Evolutionary conservation across 2,888 invertebrate species (phyloP).

Genomic region (Pemphredon lugubris): DNA sequence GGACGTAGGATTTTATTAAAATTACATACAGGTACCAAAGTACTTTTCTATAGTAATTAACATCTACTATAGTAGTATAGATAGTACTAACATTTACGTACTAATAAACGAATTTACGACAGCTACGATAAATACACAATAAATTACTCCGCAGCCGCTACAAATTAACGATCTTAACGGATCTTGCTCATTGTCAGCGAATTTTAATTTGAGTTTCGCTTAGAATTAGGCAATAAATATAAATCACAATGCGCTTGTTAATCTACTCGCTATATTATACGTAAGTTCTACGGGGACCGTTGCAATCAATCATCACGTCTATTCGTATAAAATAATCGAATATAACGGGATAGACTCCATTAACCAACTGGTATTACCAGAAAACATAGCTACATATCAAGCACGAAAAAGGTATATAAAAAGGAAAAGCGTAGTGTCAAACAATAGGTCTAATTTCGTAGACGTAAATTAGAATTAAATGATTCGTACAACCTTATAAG

Average conservation of each 20-base stretch:
- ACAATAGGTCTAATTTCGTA: not conserved
- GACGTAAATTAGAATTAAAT: not conserved
- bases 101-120: conserved; percentile 19
- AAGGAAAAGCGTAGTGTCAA: not conserved
- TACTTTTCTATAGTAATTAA: conserved; percentile 46
- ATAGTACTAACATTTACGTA: conserved; percentile 38
- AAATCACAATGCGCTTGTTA: conserved; percentile 34
- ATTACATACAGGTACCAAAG: conserved; percentile 53
- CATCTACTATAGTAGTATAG: conserved; percentile 38
- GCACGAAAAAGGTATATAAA: not conserved
- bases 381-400: no score
- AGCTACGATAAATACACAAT: conserved; percentile 26
- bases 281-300: conserved; percentile 8
- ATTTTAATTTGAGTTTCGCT: not conserved
- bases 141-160: conserved; percentile 1
- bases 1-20: conserved; percentile 65
- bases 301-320: no score
- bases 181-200: not conserved
- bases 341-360: no score
- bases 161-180: not conserved
- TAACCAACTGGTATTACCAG: no score
- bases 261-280: conserved; percentile 19
- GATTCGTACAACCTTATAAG: not conserved
- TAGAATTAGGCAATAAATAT: conserved; percentile 19
- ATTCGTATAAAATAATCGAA: no score